Conservation (phyloP, 2,797 vertebrate genomes). For the Chelmon rostratus region DNA sequence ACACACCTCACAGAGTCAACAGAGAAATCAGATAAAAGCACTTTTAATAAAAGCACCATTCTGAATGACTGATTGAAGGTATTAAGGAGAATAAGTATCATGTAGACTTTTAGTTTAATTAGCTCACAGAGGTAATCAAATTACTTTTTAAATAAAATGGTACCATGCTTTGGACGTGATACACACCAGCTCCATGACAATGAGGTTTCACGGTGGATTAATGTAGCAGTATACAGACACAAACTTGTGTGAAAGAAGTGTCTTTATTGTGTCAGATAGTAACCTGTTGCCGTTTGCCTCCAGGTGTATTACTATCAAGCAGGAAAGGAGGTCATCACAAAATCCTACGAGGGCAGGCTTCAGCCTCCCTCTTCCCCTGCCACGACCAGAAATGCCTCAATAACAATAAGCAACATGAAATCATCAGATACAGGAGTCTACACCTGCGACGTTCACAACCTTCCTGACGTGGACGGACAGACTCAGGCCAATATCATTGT, state of each 20-base stretch:
- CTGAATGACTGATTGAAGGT: neutral
- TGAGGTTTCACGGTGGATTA: too few relatives aligned
- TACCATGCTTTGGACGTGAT: neutral
- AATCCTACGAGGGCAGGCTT: constrained; percentile 79
- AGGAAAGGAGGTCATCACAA: constrained; percentile 41
- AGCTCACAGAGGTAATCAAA: neutral
- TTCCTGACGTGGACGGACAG: constrained; percentile 76
- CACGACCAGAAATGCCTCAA: constrained; percentile 81
- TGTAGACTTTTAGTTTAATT: neutral
- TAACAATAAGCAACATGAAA: constrained; percentile 89
- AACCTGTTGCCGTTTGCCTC: constrained; percentile 33
- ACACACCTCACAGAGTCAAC: constrained; percentile 53
- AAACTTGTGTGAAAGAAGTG: too few relatives aligned
- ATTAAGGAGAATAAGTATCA: neutral
- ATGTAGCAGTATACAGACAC: too few relatives aligned
- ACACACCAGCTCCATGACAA: too few relatives aligned
- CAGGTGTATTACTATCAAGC: constrained; percentile 79
- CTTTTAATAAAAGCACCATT: neutral
- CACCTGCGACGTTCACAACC: constrained; percentile 88
- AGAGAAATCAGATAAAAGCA: constrained; percentile 28
- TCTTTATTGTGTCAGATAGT: too few relatives aligned
- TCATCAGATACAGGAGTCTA: constrained; percentile 88
- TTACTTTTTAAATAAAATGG: neutral
- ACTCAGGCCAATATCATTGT: constrained; percentile 82
- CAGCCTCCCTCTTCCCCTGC: constrained; percentile 74